Evolutionary conservation across 2,888 invertebrate species (phyloP), one percentile per base, ranked within the genome.

Genomic region (Lasioglossum oenotherae): DNA sequence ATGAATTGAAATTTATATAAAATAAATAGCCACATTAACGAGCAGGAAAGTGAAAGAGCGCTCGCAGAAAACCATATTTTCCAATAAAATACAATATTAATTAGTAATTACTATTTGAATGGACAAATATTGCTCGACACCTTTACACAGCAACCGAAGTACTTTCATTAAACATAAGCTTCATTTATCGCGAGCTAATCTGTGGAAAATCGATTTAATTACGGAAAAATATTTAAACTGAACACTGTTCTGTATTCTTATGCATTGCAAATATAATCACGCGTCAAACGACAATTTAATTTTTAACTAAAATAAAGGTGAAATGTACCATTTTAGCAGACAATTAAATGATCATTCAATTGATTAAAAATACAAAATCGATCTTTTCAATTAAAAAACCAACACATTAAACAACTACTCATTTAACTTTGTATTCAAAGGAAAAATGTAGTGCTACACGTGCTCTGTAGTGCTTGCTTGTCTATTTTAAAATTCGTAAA

Each of bases 21-120:
- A 53, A 74, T 46, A 80, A 74, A 57, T 19, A 57, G 31, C 31
- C 27, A 41, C 16, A 74, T 80, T 57, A 57, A 67, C 23, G 35
- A 74, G 23, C 44, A 35, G 44, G 49, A 74, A 71, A 81, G 27
- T 41, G 73, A 46, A 80, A 16, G 16, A 60, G 60, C 64, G 41
- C 64, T 49, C 31, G 16, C 46, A 53, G 71, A 23, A 46, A 72
- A 44, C 38, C 46, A 81, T 57, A 74, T 82, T 74, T 86, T 49
- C 41, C 72, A 60, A 72, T 83, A 41, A 53, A 80, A 46, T 49
- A 71, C 38, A 53, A 76, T 72, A 73, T 53, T 60, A 67, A 44
- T 38, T 57, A 72, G 8, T 41, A 69, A 69, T 75, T 73, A 53
- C 44, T 57, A 53, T 57, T 49, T 14, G 67, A 19, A 31, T 46